Base-by-base conservation (phyloP, 2,113 vertebrate genomes). In the Electrona antarctica region DNA sequence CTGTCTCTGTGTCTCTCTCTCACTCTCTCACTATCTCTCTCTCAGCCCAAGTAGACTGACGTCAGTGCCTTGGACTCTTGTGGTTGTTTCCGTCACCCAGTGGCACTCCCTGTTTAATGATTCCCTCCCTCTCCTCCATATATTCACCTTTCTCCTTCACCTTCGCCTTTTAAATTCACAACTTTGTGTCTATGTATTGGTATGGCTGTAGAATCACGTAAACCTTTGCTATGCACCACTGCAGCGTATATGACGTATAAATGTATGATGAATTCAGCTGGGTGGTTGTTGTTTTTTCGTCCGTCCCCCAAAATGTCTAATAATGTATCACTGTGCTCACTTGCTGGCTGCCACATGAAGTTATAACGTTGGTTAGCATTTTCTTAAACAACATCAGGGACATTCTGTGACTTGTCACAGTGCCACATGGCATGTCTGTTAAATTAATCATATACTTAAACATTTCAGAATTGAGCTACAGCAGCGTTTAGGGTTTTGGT, bases 171-270 rank as follows among this genome's bases (percentile, higher is more conserved):
- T 12, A 47, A 62, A 45, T 45, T 62, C 41, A 49, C 14, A 41
- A 41, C 15, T 64, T 48, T 50, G 11, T 8, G 48, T 45, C 6
- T 21, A 15, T 64, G 3, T 50, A 15, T 64, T 50, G 14, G 46
- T 54, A 21, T 57, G 15, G n/a, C 60, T 64, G 48, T 2, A 41
- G 33, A 41, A 33, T 33, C 29, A 33, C 33, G 21, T 63, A 46
- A 63, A 7, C 46, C 46, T 13, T n/a, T 45, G 4, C 10, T 51
- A 3, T 11, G 48, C 47, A 51, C 7, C 47, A 50, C 12, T 7
- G 7, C n/a, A 12, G n/a, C 8, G 11, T 58, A 71, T 50, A 46
- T 55, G 58, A 70, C 49, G 21, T 21, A 21, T n/a, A 70, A 47
- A 29, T 61, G 4, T 6, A 51, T n/a, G n/a, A 29, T 9, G 2